phyloP scores from a whole-genome alignment of 2,113 vertebrate species.

The Megatriorchis doriae region DNA sequence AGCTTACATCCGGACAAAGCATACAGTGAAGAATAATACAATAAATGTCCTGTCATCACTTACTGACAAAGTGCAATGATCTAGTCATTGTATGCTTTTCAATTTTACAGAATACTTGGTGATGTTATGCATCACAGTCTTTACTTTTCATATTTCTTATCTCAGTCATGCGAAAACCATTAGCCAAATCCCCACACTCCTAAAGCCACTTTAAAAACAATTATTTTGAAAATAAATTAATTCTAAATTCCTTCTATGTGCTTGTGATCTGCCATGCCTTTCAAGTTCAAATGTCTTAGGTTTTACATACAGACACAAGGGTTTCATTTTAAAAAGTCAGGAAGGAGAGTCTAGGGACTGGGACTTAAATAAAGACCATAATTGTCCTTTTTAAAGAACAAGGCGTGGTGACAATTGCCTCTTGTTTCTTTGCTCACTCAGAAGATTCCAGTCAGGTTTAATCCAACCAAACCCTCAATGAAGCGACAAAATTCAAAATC shows the following conservation, averaged over 20 bases:
- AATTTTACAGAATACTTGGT: neutral
- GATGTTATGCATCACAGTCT: neutral
- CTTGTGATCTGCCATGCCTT: neutral
- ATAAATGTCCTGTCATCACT: neutral
- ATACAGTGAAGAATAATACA: neutral
- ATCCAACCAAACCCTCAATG: neutral
- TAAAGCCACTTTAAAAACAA: conserved; percentile 13
- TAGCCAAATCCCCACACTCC: neutral
- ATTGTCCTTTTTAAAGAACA: neutral
- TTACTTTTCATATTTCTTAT: neutral
- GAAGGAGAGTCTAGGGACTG: neutral
- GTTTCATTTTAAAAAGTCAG: neutral
- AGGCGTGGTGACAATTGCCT: neutral
- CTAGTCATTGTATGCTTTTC: neutral
- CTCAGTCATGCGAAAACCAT: neutral
- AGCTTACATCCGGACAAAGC: neutral
- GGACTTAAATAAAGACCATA: neutral
- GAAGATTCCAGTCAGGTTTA: neutral
- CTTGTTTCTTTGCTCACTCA: neutral
- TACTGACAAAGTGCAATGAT: neutral
- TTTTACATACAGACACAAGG: neutral
- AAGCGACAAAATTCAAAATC: neutral
- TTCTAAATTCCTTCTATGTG: neutral
- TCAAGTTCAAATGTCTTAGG: neutral
- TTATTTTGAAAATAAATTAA: conserved; percentile 17